Conservation (phyloP, 1,140 invertebrate species). For the Sogatella furcifera region DNA sequence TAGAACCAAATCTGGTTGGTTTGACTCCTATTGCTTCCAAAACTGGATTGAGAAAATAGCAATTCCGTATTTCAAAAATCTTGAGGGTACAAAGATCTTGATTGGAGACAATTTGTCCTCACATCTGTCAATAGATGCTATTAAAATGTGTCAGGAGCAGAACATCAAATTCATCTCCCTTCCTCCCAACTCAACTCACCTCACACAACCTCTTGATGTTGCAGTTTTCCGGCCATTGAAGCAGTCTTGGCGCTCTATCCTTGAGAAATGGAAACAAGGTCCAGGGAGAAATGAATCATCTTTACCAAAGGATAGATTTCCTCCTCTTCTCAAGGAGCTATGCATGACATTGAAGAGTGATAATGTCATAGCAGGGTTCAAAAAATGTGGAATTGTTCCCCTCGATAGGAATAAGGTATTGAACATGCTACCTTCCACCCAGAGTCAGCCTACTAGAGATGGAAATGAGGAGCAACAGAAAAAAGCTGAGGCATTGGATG, state of each 20-base stretch:
- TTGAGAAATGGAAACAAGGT: constrained; percentile 27
- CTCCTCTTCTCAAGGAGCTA: constrained; percentile 21
- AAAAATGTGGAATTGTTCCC: constrained; percentile 24
- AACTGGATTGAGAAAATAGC: constrained; percentile 16
- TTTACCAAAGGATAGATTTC: constrained; percentile 23
- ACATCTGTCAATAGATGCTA: constrained; percentile 29
- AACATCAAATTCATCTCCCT: constrained; percentile 32
- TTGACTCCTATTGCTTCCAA: constrained; percentile 2
- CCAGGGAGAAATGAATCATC: constrained; percentile 14
- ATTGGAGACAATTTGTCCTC: constrained; percentile 33
- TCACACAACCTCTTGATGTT: constrained; percentile 35
- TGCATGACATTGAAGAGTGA: constrained; percentile 15
- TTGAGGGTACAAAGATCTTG: constrained; percentile 20
- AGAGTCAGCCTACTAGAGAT: neutral
- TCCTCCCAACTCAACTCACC: constrained; percentile 33
- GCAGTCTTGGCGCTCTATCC: constrained; percentile 29
- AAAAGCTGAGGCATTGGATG: too few relatives aligned
- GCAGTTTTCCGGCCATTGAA: constrained; percentile 33
- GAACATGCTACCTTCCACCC: constrained; percentile 2
- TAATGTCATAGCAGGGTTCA: constrained; percentile 24
- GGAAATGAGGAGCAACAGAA: neutral
- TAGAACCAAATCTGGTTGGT: constrained; percentile 4
- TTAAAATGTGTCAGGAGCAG: constrained; percentile 28
- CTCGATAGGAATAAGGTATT: constrained; percentile 20
- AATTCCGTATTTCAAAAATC: constrained; percentile 4